A percentile compares a stretch with the other conserved stretches of the same genome.
phyloP scores from a whole-genome alignment of 2,113 vertebrate species.

The Semnornis frantzii region DNA sequence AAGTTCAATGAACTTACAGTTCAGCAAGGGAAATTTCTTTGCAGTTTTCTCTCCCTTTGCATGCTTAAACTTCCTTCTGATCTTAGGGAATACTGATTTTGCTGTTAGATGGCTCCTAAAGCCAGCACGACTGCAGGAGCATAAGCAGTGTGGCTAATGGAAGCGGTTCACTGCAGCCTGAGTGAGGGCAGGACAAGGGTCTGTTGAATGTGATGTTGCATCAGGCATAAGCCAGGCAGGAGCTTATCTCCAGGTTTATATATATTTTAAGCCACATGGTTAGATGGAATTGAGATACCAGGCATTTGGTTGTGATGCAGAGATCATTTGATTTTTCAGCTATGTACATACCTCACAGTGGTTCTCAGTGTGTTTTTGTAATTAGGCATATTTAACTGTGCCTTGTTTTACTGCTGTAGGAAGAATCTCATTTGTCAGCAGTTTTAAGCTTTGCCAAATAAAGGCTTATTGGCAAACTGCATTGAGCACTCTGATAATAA shows the following conservation, averaged over 20 bases:
- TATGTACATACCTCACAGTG: not conserved
- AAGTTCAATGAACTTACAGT: not conserved
- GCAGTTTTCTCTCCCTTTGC: not conserved
- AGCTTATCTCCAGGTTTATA: not conserved
- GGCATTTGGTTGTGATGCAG: not conserved
- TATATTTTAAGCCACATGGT: not conserved
- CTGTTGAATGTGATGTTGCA: not conserved
- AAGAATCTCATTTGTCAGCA: constrained; percentile 85
- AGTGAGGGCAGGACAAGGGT: not conserved
- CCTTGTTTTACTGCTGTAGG: constrained; percentile 72
- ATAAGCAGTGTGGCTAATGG: not conserved
- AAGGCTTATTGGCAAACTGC: constrained; percentile 82
- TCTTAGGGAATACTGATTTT: not conserved
- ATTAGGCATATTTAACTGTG: constrained; percentile 78
- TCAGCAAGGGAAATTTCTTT: not conserved
- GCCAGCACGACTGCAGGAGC: not conserved
- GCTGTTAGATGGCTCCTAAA: not conserved
- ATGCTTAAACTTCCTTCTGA: not conserved
- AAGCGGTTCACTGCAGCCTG: not conserved
- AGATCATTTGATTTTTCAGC: constrained; percentile 34
- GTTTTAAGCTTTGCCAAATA: constrained; percentile 83
- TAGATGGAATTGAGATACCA: not conserved
- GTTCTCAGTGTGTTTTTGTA: constrained; percentile 66
- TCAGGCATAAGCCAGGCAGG: not conserved
- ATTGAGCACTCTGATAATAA: constrained; percentile 79